Evolutionary conservation across 2,797 vertebrate species (phyloP).

Genomic region (Pangasius macronema): DNA sequence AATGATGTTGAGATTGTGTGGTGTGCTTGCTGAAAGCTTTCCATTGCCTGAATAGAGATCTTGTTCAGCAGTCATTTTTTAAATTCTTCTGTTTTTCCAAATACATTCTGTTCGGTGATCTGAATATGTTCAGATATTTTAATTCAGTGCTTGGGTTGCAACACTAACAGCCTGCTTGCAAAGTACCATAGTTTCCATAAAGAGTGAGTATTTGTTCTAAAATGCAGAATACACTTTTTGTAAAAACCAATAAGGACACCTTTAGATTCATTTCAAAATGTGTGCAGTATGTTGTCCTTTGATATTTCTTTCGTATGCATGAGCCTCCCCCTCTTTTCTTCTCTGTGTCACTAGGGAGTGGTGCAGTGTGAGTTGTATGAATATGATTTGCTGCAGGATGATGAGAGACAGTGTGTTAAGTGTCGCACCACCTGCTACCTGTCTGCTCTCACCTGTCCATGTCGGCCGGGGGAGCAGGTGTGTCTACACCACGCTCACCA

Average conservation of each 20-base stretch:
- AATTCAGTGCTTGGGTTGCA: neutral
- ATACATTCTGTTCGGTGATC: neutral
- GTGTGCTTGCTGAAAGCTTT: neutral
- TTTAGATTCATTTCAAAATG: neutral
- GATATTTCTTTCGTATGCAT: neutral
- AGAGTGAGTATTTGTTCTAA: neutral
- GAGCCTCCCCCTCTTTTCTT: neutral
- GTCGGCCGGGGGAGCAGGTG: constrained; percentile 83
- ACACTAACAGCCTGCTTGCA: neutral
- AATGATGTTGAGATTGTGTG: neutral
- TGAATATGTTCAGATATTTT: neutral
- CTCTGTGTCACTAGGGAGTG: constrained; percentile 77
- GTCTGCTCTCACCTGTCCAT: constrained; percentile 90
- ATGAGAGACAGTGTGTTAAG: constrained; percentile 91
- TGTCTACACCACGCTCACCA: constrained; percentile 86
- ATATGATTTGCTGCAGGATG: constrained; percentile 91
- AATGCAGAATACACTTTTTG: neutral
- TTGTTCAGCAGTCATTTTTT: neutral
- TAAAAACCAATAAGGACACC: neutral
- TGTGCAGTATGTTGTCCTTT: neutral
- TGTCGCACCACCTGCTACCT: constrained; percentile 97
- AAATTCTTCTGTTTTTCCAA: neutral
- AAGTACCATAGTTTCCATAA: neutral
- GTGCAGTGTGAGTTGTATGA: constrained; percentile 75
- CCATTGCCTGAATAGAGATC: neutral